phyloP scores from a whole-genome alignment of 2,888 invertebrate genomes.

The Limnephilus lunatus region DNA sequence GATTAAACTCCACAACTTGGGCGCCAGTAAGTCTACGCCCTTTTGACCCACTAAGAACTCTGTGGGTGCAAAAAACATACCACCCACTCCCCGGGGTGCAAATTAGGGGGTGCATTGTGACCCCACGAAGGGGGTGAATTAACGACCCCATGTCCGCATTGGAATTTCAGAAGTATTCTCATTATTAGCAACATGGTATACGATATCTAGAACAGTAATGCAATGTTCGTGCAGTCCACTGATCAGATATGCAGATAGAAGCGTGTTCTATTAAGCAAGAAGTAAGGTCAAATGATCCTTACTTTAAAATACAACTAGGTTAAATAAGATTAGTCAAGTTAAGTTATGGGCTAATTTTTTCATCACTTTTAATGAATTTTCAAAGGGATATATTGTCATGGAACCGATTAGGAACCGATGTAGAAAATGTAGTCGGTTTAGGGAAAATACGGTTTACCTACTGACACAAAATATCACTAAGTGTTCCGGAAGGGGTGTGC shows the following conservation, averaged over 20 bases:
- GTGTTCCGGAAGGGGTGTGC: too few relatives aligned
- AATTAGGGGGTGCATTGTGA: not conserved
- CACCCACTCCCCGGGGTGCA: not conserved
- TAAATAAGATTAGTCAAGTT: too few relatives aligned
- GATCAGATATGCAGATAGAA: not conserved
- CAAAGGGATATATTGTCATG: too few relatives aligned
- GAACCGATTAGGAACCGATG: too few relatives aligned
- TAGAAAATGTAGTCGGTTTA: too few relatives aligned
- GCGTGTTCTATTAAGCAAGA: not conserved
- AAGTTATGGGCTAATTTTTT: too few relatives aligned
- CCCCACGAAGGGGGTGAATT: not conserved
- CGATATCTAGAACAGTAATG: not conserved
- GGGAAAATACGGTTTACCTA: too few relatives aligned
- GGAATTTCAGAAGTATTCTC: not conserved
- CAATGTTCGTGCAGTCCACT: not conserved
- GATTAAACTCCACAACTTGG: not conserved
- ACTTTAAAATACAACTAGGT: not conserved
- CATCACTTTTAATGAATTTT: too few relatives aligned
- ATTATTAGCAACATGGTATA: not conserved
- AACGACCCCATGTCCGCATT: not conserved
- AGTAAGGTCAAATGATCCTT: not conserved
- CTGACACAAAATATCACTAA: too few relatives aligned
- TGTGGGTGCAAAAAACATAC: not conserved
- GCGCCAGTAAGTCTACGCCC: not conserved
- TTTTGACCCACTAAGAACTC: not conserved